These are phyloP conservation scores for Pheosia gnoma DNA, from an alignment of 2,888 invertebrate species.

Conservation along the genomic window DNA sequence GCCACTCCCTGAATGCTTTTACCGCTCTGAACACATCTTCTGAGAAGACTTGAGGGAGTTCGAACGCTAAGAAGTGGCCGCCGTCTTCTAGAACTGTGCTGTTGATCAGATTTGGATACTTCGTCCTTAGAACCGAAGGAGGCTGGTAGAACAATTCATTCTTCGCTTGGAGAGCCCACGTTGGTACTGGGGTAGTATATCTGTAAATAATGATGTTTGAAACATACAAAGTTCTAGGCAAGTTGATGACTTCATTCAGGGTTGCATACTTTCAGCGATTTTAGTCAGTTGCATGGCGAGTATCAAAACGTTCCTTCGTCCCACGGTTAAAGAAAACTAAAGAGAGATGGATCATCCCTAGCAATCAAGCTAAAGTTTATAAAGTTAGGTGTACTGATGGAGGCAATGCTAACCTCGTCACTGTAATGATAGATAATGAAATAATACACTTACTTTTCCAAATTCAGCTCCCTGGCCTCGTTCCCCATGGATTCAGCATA, in stretches of 20 bases:
- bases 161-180: constrained; percentile 88
- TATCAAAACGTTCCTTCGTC: no score
- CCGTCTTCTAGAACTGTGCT: constrained; percentile 86
- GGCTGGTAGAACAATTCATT: constrained; percentile 86
- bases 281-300: no score
- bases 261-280: no score
- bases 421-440: no score
- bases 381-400: no score
- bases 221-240: not conserved
- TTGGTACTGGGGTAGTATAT: constrained; percentile 75
- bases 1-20: constrained; percentile 53
- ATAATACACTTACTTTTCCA: constrained; percentile 65
- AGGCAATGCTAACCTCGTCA: no score
- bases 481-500: constrained; percentile 86
- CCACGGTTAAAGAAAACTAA: no score
- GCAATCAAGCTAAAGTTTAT: no score
- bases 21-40: constrained; percentile 85
- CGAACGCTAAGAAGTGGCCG: constrained; percentile 94
- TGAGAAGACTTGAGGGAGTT: constrained; percentile 87
- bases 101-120: constrained; percentile 86
- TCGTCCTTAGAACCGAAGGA: constrained; percentile 81
- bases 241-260: no score
- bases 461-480: constrained; percentile 40
- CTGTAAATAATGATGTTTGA: constrained; percentile 4
- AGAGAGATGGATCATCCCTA: no score